phyloP scores from a whole-genome alignment of 2,797 vertebrate species.

The Percopsis omiscomaycus region DNA sequence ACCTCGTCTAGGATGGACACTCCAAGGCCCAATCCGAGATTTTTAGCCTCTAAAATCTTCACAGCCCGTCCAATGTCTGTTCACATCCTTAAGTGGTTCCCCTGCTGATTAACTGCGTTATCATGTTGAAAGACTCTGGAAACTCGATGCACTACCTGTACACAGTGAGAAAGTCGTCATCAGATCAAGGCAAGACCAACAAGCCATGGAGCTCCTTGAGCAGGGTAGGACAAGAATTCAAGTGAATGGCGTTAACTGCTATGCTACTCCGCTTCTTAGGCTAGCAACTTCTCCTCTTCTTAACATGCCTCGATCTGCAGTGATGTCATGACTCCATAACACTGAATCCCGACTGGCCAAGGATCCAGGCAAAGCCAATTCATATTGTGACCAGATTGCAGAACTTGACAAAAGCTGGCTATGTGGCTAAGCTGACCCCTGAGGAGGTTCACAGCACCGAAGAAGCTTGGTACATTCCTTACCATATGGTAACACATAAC shows the following conservation, averaged over 20 bases:
- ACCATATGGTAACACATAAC: conserved; percentile 7
- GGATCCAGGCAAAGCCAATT: background rate
- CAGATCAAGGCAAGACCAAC: conserved; percentile 10
- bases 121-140: conserved; percentile 23
- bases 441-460: background rate
- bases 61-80: background rate
- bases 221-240: background rate
- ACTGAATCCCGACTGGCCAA: background rate
- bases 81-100: background rate
- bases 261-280: conserved; percentile 9
- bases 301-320: background rate
- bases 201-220: conserved; percentile 1
- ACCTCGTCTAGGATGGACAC: background rate
- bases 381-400: conserved; percentile 2
- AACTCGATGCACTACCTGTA: conserved; percentile 13
- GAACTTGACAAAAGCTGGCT: background rate
- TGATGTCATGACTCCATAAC: conserved; percentile 5
- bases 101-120: background rate
- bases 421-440: background rate
- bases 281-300: background rate
- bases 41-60: background rate
- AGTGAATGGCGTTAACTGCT: conserved; percentile 2
- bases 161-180: background rate
- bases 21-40: conserved; percentile 9
- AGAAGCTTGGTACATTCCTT: conserved; percentile 7